phyloP scores from a whole-genome alignment of 2,888 invertebrate genomes.

The Drosophila recens region DNA sequence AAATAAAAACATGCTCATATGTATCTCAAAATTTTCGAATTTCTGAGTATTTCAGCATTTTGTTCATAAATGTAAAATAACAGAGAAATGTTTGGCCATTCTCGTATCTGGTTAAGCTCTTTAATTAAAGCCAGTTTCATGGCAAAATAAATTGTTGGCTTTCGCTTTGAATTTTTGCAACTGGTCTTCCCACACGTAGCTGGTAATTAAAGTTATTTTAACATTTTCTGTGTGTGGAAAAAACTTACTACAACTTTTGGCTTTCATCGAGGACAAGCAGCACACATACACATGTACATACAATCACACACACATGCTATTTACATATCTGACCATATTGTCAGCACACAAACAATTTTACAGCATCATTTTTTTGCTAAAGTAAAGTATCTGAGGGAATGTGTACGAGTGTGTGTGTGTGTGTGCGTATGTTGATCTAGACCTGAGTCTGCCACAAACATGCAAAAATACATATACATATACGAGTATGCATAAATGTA shows the following conservation, averaged over 20 bases:
- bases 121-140: conserved; percentile 43
- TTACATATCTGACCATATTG: conserved; percentile 30
- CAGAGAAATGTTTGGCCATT: conserved; percentile 1
- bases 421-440: conserved; percentile 1
- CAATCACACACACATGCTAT: conserved; percentile 13
- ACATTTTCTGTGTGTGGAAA: conserved; percentile 42
- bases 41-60: neutral
- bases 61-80: neutral
- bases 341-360: conserved; percentile 48
- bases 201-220: conserved; percentile 71
- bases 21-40: neutral
- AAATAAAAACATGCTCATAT: neutral
- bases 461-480: conserved; percentile 23
- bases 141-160: conserved; percentile 31
- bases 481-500: too few relatives aligned
- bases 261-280: conserved; percentile 28
- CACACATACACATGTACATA: neutral
- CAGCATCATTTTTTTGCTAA: conserved; percentile 25
- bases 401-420: conserved; percentile 19
- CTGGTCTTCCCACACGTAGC: conserved; percentile 35
- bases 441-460: conserved; percentile 27
- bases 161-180: conserved; percentile 10
- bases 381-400: conserved; percentile 24
- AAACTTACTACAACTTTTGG: conserved; percentile 54
- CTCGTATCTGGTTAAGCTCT: conserved; percentile 21